These are phyloP conservation scores for Andrena trimmerana DNA, from an alignment of 2,888 invertebrate species.

Conservation along the genomic window DNA sequence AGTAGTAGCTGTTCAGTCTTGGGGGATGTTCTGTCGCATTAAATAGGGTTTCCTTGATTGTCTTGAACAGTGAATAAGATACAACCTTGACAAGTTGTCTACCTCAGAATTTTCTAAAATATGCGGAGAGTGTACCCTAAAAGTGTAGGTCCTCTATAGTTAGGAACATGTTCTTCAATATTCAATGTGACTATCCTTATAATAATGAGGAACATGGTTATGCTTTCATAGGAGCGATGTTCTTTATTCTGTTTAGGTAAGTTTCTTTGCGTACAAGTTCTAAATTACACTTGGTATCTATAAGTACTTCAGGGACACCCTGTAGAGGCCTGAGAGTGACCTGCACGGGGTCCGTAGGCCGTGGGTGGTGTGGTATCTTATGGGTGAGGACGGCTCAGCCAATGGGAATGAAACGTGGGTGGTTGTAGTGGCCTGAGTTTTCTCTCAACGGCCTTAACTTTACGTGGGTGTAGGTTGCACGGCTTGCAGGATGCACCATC, in stretches of 20 bases:
- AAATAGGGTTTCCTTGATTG: too few species aligned
- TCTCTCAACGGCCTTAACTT: constrained; percentile 70
- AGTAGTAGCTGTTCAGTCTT: background rate
- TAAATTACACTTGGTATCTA: background rate
- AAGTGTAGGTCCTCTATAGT: background rate
- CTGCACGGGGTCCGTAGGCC: constrained; percentile 62
- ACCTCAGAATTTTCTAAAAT: too few species aligned
- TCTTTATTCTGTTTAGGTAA: background rate
- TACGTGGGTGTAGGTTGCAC: constrained; percentile 80
- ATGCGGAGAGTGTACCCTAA: too few species aligned
- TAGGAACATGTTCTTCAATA: background rate
- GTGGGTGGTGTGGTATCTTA: constrained; percentile 74
- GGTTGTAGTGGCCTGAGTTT: constrained; percentile 75
- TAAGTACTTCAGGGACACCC: constrained; percentile 43
- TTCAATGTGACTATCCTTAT: background rate
- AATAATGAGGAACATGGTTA: background rate
- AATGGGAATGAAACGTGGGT: constrained; percentile 82
- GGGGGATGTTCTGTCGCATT: background rate
- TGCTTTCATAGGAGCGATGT: too few species aligned
- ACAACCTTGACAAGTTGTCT: too few species aligned
- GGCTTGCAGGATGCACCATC: constrained; percentile 78
- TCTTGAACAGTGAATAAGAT: too few species aligned
- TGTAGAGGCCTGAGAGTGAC: constrained; percentile 63
- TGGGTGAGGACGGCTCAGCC: constrained; percentile 74
- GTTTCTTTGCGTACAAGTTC: background rate